A percentile compares a stretch with the other conserved stretches of the same genome.
Evolutionary conservation across 2,888 invertebrate species (phyloP).

Genomic region (Cabera pusaria): DNA sequence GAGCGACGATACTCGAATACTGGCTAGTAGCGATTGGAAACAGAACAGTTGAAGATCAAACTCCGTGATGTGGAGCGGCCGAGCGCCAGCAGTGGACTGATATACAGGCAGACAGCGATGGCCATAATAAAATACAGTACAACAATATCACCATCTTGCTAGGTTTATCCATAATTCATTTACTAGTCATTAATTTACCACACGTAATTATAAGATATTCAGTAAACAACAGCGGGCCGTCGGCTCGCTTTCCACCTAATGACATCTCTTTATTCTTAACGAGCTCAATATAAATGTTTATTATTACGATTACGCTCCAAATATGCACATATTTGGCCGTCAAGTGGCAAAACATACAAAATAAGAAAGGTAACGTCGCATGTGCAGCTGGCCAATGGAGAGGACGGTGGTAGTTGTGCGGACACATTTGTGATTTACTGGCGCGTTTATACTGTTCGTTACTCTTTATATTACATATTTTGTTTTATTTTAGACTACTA

Average conservation of each 20-base stretch:
- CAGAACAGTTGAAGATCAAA: too few relatives aligned
- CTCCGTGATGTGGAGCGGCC: too few relatives aligned
- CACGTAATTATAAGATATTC: background rate
- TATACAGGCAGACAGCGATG: too few relatives aligned
- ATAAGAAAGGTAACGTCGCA: too few relatives aligned
- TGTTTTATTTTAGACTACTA: too few relatives aligned
- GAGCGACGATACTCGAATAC: too few relatives aligned
- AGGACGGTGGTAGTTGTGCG: conserved; percentile 9
- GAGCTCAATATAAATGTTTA: conserved; percentile 2
- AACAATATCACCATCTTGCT: too few relatives aligned
- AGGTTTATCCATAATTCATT: conserved; percentile 11
- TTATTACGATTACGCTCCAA: conserved; percentile 10
- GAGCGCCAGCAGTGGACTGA: too few relatives aligned
- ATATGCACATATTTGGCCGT: conserved; percentile 19
- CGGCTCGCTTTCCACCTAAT: conserved; percentile 9
- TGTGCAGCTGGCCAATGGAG: too few relatives aligned
- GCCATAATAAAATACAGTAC: too few relatives aligned
- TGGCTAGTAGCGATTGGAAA: too few relatives aligned
- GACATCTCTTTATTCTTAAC: background rate
- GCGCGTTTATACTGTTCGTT: conserved; percentile 11
- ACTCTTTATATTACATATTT: conserved; percentile 5
- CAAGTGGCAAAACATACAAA: too few relatives aligned
- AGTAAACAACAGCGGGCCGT: conserved; percentile 1
- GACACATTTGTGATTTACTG: conserved; percentile 11
- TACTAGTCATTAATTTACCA: conserved; percentile 5